Percentiles rank a stretch among this genome's conserved stretches.
Conservation (phyloP, 2,113 vertebrate species). For the Rana temporaria region DNA sequence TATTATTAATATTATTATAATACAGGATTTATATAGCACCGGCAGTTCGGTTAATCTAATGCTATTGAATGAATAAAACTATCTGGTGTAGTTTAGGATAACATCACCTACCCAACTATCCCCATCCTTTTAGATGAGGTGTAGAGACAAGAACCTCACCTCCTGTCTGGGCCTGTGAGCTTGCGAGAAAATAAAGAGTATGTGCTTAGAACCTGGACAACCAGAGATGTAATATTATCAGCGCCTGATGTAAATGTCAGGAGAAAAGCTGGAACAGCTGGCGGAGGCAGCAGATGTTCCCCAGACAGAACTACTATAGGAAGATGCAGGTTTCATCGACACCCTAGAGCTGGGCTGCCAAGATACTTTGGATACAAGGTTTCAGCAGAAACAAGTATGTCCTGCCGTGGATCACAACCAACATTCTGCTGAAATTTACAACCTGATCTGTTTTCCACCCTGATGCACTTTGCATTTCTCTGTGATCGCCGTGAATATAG, state of each 20-base stretch:
- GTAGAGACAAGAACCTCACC: neutral
- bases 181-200: constrained; percentile 64
- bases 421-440: constrained; percentile 34
- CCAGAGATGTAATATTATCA: constrained; percentile 61
- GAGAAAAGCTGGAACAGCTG: constrained; percentile 70
- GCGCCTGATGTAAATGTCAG: constrained; percentile 59
- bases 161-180: neutral
- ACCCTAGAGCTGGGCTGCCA: constrained; percentile 64
- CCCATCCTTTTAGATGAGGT: constrained; percentile 57
- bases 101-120: constrained; percentile 39
- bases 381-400: constrained; percentile 7
- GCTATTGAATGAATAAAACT: no score
- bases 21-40: no score
- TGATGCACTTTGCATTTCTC: constrained; percentile 26
- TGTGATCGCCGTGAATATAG: neutral
- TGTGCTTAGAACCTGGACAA: constrained; percentile 59
- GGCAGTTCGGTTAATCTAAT: no score
- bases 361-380: constrained; percentile 52
- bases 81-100: constrained; percentile 17
- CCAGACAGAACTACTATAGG: constrained; percentile 69
- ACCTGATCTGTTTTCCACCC: constrained; percentile 30
- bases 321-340: constrained; percentile 70
- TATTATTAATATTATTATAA: no score
- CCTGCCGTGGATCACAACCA: constrained; percentile 38
- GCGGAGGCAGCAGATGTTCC: constrained; percentile 70